Evolutionary conservation across 2,888 invertebrate genomes (phyloP).

Genomic region (Andrena praecox): DNA sequence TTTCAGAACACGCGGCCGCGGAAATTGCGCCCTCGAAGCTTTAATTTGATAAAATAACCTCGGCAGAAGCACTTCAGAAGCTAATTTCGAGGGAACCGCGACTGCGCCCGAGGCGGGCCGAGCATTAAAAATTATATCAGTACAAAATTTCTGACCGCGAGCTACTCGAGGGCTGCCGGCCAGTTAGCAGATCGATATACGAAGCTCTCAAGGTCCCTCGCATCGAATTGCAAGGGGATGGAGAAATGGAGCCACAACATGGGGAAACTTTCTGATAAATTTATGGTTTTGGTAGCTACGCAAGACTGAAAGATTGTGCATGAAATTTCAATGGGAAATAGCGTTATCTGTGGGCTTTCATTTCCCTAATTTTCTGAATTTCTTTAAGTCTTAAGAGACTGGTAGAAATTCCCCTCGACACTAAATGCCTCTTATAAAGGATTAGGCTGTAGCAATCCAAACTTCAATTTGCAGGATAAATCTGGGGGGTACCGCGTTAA

Average conservation of each 20-base stretch:
- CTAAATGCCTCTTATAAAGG: no score
- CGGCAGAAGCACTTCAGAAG: conserved; percentile 23
- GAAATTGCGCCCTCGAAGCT: conserved; percentile 12
- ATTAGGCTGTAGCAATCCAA: no score
- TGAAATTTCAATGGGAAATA: no score
- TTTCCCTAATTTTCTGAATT: no score
- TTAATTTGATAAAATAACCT: conserved; percentile 40
- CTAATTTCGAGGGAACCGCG: conserved; percentile 34
- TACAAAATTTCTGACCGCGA: neutral
- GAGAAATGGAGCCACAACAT: conserved; percentile 15
- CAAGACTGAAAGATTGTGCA: neutral
- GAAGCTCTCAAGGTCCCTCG: neutral
- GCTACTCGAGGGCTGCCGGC: neutral
- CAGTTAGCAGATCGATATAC: neutral
- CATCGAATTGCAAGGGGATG: conserved; percentile 8
- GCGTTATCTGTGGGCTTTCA: no score
- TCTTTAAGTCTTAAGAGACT: no score
- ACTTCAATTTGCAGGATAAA: no score
- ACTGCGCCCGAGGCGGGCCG: neutral
- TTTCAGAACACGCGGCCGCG: conserved; percentile 25
- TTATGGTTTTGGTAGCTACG: neutral
- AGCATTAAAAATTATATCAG: neutral
- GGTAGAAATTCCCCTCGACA: no score
- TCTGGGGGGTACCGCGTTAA: no score
- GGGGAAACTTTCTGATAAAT: conserved; percentile 15